These are phyloP conservation scores for Cavia porcellus DNA, from an alignment of 2,113 vertebrate species.

Conservation along the genomic window DNA sequence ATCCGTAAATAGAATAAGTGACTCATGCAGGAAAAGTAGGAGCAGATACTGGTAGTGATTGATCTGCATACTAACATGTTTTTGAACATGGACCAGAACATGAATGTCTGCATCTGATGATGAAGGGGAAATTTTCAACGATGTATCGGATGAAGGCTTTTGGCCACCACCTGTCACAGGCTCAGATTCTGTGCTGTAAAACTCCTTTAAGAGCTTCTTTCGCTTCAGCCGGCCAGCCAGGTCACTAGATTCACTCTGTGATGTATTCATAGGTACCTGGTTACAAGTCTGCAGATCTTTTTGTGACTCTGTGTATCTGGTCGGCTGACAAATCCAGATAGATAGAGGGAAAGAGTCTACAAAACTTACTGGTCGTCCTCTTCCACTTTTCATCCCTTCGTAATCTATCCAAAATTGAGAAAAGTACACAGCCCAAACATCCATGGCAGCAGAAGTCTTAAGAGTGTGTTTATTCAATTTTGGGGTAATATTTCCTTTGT, in stretches of 20 bases:
- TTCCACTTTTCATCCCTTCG: conserved; percentile 93
- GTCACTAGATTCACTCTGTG: conserved; percentile 92
- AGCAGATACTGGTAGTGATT: conserved; percentile 97
- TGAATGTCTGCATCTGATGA: conserved; percentile 92
- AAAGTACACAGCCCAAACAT: conserved; percentile 97
- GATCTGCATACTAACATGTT: conserved; percentile 95
- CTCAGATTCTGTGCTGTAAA: conserved; percentile 91
- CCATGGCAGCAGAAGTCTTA: conserved; percentile 93
- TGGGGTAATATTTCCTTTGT: conserved; percentile 93
- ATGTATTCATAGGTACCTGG: conserved; percentile 83
- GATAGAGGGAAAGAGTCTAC: conserved; percentile 97
- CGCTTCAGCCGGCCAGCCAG: conserved; percentile 92
- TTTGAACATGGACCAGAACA: conserved; percentile 93
- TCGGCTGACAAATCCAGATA: conserved; percentile 95
- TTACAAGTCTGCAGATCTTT: conserved; percentile 85
- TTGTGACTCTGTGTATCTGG: conserved; percentile 90
- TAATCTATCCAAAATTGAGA: conserved; percentile 99
- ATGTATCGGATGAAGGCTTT: conserved; percentile 87
- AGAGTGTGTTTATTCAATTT: conserved; percentile 91
- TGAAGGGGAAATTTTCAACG: conserved; percentile 78
- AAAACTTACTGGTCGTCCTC: conserved; percentile 94
- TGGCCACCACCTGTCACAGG: conserved; percentile 87
- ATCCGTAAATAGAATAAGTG: conserved; percentile 93
- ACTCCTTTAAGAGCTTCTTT: conserved; percentile 95
- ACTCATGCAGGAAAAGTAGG: conserved; percentile 95